These are phyloP conservation scores for Prionace glauca DNA, from an alignment of 2,797 vertebrate genomes.

Conservation along the genomic window DNA sequence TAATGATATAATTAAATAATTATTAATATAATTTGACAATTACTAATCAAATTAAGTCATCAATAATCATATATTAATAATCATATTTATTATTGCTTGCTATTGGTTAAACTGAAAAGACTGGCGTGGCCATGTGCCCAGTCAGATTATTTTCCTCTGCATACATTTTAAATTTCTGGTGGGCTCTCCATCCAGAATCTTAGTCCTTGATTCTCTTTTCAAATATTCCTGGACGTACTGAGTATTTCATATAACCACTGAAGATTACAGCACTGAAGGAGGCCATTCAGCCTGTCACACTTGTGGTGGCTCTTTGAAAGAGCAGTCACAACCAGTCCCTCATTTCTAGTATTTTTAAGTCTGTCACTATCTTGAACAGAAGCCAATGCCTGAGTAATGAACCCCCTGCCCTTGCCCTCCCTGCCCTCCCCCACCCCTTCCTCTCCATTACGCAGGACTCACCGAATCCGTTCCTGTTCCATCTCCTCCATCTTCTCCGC, in stretches of 20 bases:
- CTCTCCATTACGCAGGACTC: slow-evolving; percentile 44
- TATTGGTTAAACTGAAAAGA: neutral
- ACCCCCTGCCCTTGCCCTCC: no score
- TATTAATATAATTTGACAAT: neutral
- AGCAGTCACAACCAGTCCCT: neutral
- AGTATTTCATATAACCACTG: neutral
- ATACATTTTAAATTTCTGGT: neutral
- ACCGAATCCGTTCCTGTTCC: slow-evolving; percentile 87
- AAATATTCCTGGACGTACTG: neutral
- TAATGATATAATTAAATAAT: neutral
- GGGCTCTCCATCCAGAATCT: neutral
- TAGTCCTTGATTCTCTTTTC: neutral
- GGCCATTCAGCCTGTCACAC: neutral
- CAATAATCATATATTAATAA: neutral
- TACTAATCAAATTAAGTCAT: neutral
- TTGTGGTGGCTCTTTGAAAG: neutral
- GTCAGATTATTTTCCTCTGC: neutral
- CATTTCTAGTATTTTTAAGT: neutral
- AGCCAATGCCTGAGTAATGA: neutral
- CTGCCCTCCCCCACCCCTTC: no score
- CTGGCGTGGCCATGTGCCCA: neutral
- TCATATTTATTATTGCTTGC: neutral
- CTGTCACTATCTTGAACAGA: neutral
- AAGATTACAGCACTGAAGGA: neutral
- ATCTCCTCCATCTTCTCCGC: slow-evolving; percentile 82